These are phyloP conservation scores for Hoplias malabaricus DNA, from an alignment of 2,113 vertebrate genomes.

Conservation along the genomic window DNA sequence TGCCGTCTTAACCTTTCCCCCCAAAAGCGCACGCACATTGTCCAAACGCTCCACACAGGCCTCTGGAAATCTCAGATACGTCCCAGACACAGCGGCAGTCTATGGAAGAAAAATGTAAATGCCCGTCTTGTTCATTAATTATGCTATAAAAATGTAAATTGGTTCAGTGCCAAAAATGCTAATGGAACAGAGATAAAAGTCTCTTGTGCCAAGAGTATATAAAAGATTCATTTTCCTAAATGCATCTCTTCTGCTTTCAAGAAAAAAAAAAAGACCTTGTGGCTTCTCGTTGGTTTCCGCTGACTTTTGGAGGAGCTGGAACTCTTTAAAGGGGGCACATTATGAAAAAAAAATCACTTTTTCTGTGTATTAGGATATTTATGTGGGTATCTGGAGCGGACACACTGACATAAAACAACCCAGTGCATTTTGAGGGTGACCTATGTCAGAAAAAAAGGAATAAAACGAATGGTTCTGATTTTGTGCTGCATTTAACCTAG, in stretches of 20 bases:
- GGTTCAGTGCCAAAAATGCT: slow-evolving; percentile 75
- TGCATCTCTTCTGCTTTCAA: slow-evolving; percentile 60
- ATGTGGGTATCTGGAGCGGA: too few relatives aligned
- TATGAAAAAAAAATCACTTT: too few relatives aligned
- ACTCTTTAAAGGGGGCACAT: too few relatives aligned
- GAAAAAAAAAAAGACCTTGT: slow-evolving; percentile 52
- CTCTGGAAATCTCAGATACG: slow-evolving; percentile 54
- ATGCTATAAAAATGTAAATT: slow-evolving; percentile 82
- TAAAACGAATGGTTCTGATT: too few relatives aligned
- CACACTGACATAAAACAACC: too few relatives aligned
- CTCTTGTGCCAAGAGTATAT: slow-evolving; percentile 68
- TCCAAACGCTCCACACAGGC: slow-evolving; percentile 47
- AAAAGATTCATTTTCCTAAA: slow-evolving; percentile 72
- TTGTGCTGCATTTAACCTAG: too few relatives aligned
- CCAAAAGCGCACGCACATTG: slow-evolving; percentile 40
- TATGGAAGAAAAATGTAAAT: slow-evolving; percentile 72
- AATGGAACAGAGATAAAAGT: slow-evolving; percentile 77
- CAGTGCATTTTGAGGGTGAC: too few relatives aligned
- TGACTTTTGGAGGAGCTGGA: slow-evolving; percentile 44
- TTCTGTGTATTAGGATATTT: too few relatives aligned
- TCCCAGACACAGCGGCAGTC: slow-evolving; percentile 57
- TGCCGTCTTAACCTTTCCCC: slow-evolving; percentile 22
- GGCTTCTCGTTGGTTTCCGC: slow-evolving; percentile 41
- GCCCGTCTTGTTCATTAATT: slow-evolving; percentile 76
- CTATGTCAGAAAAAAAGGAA: too few relatives aligned